Percentiles rank a stretch among this genome's conserved stretches.
These are phyloP conservation scores for Monarcha castaneiventris DNA, from an alignment of 2,113 vertebrate genomes.

Conservation along the genomic window DNA sequence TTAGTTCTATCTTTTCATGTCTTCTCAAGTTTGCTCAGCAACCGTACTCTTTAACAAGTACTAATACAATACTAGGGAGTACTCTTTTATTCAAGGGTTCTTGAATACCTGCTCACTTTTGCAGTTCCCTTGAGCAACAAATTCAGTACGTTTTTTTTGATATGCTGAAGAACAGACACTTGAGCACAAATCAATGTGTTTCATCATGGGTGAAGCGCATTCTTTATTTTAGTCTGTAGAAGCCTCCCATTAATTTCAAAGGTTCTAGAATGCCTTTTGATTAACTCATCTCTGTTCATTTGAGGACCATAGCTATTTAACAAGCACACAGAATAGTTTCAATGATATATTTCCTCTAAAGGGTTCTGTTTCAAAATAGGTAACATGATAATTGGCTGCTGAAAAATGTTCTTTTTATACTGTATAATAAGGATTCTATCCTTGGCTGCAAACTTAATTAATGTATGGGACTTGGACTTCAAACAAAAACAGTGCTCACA, in stretches of 20 bases:
- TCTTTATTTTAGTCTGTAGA: not conserved
- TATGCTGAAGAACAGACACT: not conserved
- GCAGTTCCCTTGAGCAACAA: not conserved
- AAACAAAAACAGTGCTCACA: slow-evolving; percentile 27
- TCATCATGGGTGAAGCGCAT: not conserved
- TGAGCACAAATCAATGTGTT: not conserved
- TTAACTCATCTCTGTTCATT: not conserved
- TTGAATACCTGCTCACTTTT: not conserved
- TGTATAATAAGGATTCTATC: not conserved
- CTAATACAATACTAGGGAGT: not conserved
- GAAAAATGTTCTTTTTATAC: slow-evolving; percentile 1
- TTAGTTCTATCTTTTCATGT: not conserved
- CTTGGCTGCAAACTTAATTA: slow-evolving; percentile 28
- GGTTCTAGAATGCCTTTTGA: not conserved
- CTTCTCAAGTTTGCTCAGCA: not conserved
- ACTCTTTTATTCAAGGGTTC: not conserved
- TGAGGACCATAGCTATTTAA: not conserved
- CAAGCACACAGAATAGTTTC: not conserved
- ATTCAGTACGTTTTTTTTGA: not conserved
- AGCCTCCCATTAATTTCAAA: not conserved
- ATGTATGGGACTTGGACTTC: slow-evolving; percentile 1
- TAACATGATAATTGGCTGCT: slow-evolving; percentile 21
- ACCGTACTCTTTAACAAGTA: not conserved
- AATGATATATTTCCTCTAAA: not conserved
- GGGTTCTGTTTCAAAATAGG: slow-evolving; percentile 8